Evolutionary conservation across 2,888 invertebrate genomes (phyloP).

Genomic region (Drosophila subsilvestris): DNA sequence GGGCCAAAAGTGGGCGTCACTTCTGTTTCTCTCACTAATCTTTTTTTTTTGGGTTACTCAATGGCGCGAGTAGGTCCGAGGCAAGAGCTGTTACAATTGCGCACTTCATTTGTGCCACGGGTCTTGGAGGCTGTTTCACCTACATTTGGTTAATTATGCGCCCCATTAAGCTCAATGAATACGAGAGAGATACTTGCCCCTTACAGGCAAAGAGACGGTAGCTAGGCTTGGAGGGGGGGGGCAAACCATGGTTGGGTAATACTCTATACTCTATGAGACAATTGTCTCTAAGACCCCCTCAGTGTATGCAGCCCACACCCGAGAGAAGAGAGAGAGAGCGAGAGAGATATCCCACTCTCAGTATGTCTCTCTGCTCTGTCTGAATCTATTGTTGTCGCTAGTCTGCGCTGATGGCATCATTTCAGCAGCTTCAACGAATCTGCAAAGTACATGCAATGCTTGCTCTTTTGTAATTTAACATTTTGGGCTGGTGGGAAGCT

Average conservation of each 20-base stretch:
- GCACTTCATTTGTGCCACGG: constrained; percentile 65
- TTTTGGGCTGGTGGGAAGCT: constrained; percentile 68
- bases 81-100: constrained; percentile 61
- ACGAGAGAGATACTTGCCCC: constrained; percentile 5
- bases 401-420: constrained; percentile 77
- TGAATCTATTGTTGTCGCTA: constrained; percentile 51
- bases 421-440: constrained; percentile 70
- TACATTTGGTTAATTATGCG: constrained; percentile 77
- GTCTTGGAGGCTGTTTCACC: constrained; percentile 52
- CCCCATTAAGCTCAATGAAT: constrained; percentile 62
- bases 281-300: too few relatives aligned
- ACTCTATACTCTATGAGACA: constrained; percentile 23
- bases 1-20: constrained; percentile 31
- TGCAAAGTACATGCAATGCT: constrained; percentile 51
- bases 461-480: constrained; percentile 65
- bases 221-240: constrained; percentile 17
- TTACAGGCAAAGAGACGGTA: constrained; percentile 3
- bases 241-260: constrained; percentile 39
- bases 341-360: not conserved
- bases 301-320: constrained; percentile 41
- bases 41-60: constrained; percentile 46
- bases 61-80: constrained; percentile 24
- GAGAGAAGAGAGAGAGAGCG: constrained; percentile 28
- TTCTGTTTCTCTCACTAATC: constrained; percentile 8
- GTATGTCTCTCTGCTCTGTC: constrained; percentile 35